Conservation (phyloP, 2,113 vertebrate species). For the Labrus mixtus region DNA sequence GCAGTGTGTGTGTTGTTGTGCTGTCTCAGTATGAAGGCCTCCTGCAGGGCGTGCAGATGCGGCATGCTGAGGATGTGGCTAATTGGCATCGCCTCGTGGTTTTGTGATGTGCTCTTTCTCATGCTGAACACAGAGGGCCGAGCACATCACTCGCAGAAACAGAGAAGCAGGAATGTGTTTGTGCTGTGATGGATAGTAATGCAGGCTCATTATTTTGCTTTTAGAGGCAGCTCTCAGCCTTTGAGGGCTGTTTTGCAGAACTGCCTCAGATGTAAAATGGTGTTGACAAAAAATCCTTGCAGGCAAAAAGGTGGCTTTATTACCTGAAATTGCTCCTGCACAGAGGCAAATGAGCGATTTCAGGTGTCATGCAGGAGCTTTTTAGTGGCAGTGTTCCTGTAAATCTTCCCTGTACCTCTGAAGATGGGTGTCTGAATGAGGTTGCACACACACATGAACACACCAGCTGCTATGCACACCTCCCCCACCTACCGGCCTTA, state of each 20-base stretch:
- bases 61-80: background rate
- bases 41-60: background rate
- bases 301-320: slow-evolving; percentile 27
- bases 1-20: background rate
- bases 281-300: slow-evolving; percentile 27
- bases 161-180: slow-evolving; percentile 13
- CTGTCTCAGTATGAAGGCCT: background rate
- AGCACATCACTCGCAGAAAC: background rate
- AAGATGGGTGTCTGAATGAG: slow-evolving; percentile 11
- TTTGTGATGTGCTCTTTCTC: slow-evolving; percentile 28
- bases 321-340: slow-evolving; percentile 18
- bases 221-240: slow-evolving; percentile 21
- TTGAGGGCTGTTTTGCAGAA: slow-evolving; percentile 19
- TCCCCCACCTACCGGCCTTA: background rate
- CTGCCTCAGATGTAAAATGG: slow-evolving; percentile 18
- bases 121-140: slow-evolving; percentile 9
- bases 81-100: slow-evolving; percentile 9
- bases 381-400: slow-evolving; percentile 19
- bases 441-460: background rate
- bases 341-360: slow-evolving; percentile 21
- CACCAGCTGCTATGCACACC: slow-evolving; percentile 8
- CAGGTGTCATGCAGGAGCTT: slow-evolving; percentile 14
- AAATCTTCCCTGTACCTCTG: background rate
- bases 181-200: slow-evolving; percentile 43
- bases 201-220: slow-evolving; percentile 45